Evolutionary conservation across 2,888 invertebrate genomes (phyloP).

Genomic region (Chelonus formosanus): DNA sequence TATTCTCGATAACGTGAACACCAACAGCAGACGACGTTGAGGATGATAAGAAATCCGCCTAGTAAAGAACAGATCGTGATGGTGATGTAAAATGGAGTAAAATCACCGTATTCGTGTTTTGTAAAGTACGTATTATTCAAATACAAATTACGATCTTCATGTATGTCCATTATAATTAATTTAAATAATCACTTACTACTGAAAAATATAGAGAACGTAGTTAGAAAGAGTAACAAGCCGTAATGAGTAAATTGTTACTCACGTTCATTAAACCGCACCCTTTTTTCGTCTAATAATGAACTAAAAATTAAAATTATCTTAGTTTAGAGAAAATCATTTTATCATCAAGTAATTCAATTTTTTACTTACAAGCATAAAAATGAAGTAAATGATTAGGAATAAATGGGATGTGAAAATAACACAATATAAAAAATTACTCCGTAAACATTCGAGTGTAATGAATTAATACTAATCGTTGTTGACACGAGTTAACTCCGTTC

Average conservation of each 20-base stretch:
- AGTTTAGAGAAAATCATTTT: too few relatives aligned
- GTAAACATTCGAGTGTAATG: too few relatives aligned
- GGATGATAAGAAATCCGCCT: slow-evolving; percentile 74
- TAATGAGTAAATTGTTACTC: slow-evolving; percentile 24
- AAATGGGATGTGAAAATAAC: too few relatives aligned
- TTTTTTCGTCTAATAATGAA: neutral
- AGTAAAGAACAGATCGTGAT: slow-evolving; percentile 81
- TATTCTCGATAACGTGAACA: slow-evolving; percentile 82
- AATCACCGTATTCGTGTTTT: slow-evolving; percentile 75
- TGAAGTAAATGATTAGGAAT: too few relatives aligned
- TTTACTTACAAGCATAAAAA: too few relatives aligned
- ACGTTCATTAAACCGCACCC: slow-evolving; percentile 21
- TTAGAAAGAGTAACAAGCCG: neutral
- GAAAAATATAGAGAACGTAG: slow-evolving; percentile 32
- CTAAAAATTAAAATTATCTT: too few relatives aligned
- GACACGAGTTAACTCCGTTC: too few relatives aligned
- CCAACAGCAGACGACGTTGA: slow-evolving; percentile 83
- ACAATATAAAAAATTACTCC: too few relatives aligned
- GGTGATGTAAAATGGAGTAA: slow-evolving; percentile 84
- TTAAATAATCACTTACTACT: slow-evolving; percentile 41
- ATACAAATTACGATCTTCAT: slow-evolving; percentile 72
- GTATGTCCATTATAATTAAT: slow-evolving; percentile 41
- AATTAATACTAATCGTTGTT: neutral
- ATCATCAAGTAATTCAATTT: too few relatives aligned
- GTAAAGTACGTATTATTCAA: slow-evolving; percentile 72